Percentiles rank a stretch among this genome's conserved stretches.
These are phyloP conservation scores for Drosophila paramelanica DNA, from an alignment of 2,888 invertebrate species.

Conservation along the genomic window DNA sequence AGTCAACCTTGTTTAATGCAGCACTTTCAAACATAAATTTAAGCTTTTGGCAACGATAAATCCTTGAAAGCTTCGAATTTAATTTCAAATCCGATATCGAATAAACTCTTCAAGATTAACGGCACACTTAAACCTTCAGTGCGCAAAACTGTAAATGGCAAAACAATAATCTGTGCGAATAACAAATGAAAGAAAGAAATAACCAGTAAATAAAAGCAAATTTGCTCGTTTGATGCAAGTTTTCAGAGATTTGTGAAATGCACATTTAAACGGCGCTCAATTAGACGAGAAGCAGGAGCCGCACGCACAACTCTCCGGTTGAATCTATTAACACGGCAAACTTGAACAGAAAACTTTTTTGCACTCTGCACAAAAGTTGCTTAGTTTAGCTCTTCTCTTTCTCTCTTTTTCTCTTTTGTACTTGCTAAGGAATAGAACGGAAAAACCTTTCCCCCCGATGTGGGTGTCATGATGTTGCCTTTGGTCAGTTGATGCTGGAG, in stretches of 20 bases:
- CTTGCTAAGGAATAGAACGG: background rate
- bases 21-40: too few species aligned
- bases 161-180: background rate
- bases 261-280: constrained; percentile 28
- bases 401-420: constrained; percentile 1
- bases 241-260: constrained; percentile 23
- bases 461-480: constrained; percentile 24
- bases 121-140: background rate
- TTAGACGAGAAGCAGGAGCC: constrained; percentile 20
- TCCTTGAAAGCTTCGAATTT: background rate
- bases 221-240: constrained; percentile 5
- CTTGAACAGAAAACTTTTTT: constrained; percentile 35
- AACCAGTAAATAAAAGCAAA: background rate
- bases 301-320: constrained; percentile 18
- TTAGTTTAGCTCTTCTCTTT: constrained; percentile 21
- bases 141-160: background rate
- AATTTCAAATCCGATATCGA: background rate
- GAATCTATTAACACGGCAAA: constrained; percentile 42
- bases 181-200: background rate
- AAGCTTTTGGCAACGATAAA: too few species aligned
- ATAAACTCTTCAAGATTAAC: too few species aligned
- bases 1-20: too few species aligned
- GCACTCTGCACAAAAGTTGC: constrained; percentile 33
- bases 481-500: constrained; percentile 62
- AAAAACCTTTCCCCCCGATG: constrained; percentile 1